Conservation (phyloP, 2,113 vertebrate species). For the Protobothrops flavoviridis region DNA sequence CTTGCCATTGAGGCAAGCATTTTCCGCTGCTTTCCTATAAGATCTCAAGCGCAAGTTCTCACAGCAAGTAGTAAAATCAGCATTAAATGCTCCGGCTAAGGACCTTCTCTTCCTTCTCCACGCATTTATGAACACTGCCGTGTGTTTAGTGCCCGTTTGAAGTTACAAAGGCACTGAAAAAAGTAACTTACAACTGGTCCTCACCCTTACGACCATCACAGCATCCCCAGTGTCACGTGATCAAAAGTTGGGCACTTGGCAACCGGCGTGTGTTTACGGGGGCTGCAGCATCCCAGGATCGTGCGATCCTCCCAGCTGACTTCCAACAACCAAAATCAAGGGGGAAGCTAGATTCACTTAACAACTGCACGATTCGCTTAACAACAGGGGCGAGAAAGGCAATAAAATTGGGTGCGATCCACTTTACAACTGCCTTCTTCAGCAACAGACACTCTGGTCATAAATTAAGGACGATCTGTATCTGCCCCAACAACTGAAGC, state of each 20-base stretch:
- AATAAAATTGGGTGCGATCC: too few species aligned
- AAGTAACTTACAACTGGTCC: background rate
- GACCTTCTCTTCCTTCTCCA: background rate
- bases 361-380: too few species aligned
- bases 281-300: background rate
- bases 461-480: too few species aligned
- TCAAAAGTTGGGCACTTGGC: background rate
- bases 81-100: background rate
- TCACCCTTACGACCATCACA: background rate
- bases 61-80: background rate
- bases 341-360: too few species aligned
- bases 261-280: background rate
- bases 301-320: too few species aligned
- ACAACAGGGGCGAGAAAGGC: too few species aligned
- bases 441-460: too few species aligned
- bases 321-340: too few species aligned
- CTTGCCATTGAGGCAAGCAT: background rate
- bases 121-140: background rate
- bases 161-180: too few species aligned
- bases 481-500: background rate
- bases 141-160: background rate
- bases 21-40: constrained; percentile 40
- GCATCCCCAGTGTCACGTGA: too few species aligned
- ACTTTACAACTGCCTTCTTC: too few species aligned
- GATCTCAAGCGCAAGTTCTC: constrained; percentile 13